Percentiles rank a stretch among this genome's conserved stretches.
These are phyloP conservation scores for Petaurus breviceps DNA, from an alignment of 2,113 vertebrate genomes.

Conservation along the genomic window DNA sequence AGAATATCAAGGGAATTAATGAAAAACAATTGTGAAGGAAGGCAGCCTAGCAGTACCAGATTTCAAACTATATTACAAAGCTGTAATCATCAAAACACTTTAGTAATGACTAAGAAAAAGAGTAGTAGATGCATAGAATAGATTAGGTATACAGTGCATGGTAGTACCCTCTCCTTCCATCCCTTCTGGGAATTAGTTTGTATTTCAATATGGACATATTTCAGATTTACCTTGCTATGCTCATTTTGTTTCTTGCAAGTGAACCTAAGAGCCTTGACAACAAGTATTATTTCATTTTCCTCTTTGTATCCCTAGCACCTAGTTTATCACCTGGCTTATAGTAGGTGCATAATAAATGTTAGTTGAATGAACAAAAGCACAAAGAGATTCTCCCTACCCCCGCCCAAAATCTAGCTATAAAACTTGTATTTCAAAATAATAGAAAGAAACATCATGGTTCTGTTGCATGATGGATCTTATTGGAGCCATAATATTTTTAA, in stretches of 20 bases:
- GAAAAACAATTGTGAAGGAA: no score
- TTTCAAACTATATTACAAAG: no score
- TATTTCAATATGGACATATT: background rate
- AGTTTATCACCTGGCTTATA: background rate
- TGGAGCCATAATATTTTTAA: no score
- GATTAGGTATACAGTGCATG: background rate
- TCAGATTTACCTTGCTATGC: background rate
- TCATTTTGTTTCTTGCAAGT: background rate
- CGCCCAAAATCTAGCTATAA: background rate
- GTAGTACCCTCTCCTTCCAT: background rate
- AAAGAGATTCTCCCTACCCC: background rate
- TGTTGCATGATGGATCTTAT: background rate
- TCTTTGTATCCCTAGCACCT: background rate
- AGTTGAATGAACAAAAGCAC: constrained; percentile 22
- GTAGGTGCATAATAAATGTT: background rate
- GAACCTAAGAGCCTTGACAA: background rate
- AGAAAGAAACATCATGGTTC: background rate
- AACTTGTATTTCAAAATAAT: background rate
- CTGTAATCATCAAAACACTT: background rate
- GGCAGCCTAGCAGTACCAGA: no score
- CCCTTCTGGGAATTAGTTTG: background rate
- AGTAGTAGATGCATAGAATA: background rate
- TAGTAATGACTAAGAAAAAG: background rate
- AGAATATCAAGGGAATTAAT: no score
- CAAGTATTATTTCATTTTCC: background rate